Evolutionary conservation across 1,140 invertebrate genomes (phyloP).

Genomic region (Paraescarpia echinospica): DNA sequence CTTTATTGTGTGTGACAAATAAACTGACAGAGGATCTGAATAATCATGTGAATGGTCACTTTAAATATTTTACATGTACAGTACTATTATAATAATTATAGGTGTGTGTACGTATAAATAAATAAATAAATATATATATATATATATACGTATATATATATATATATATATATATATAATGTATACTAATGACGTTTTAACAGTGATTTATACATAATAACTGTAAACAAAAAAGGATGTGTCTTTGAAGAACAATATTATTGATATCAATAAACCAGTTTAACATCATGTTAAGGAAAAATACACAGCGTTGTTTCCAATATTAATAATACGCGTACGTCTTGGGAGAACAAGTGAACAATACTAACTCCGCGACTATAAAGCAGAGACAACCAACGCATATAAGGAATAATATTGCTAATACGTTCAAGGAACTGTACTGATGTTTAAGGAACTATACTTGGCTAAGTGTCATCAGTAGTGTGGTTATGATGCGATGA

Average conservation of each 20-base stretch:
- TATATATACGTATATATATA: not conserved
- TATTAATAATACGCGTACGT: too few relatives aligned
- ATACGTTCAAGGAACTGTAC: not conserved
- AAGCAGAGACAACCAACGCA: not conserved
- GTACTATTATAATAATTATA: not conserved
- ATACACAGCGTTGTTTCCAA: too few relatives aligned
- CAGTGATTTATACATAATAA: too few relatives aligned
- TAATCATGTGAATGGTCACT: not conserved
- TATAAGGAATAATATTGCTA: not conserved
- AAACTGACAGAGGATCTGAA: not conserved
- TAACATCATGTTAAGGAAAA: too few relatives aligned
- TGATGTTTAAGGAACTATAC: not conserved
- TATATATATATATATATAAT: constrained; percentile 7
- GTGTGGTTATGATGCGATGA: not conserved
- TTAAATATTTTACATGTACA: not conserved
- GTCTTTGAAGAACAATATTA: too few relatives aligned
- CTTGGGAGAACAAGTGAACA: too few relatives aligned
- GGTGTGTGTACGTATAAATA: not conserved
- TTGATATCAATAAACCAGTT: too few relatives aligned
- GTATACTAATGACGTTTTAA: too few relatives aligned
- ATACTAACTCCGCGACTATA: too few relatives aligned
- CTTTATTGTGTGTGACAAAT: not conserved
- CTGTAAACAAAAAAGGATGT: too few relatives aligned
- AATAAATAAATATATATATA: not conserved
- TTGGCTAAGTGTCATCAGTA: not conserved